Evolutionary conservation across 2,888 invertebrate genomes (phyloP), one percentile per base, ranked within the genome.

Genomic region (Acanthosepion pharaonis): DNA sequence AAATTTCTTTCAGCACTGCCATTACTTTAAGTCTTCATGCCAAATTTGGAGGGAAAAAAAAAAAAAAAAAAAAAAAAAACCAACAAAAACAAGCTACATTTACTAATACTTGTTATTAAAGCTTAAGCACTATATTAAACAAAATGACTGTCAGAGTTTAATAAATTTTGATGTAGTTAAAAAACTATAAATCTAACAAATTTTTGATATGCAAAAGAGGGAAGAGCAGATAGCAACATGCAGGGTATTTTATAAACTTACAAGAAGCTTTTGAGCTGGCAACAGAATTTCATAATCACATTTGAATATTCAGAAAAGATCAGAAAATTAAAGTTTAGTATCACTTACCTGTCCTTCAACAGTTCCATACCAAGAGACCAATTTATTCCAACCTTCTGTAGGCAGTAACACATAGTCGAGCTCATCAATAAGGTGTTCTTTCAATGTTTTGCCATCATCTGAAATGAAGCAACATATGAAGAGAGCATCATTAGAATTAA

Each of bases 361-460:
- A 20, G 96, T 94, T 20, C 96, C 96, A 95, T 97, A 97, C 97
- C 97, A 97, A 9, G 96, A 95, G 0, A 97, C 95, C n/a, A 98
- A 95, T 64, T 97, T 96, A 28, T 97, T 95, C 98, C 98, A 98
- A 0, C 97, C 97, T 95, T 97, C 97, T 94, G 97, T 97, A 20
- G 98, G 98, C 8, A 98, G 95, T 33, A 98, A 96, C 15, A 97
- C 97, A 96, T 97, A 98, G 96, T 98, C 98, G 18, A 97, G 95
- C 92, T 97, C 97, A 96, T 98, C 98, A 49, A 97, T 97, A 42
- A 98, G 96, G 95, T 97, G 97, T 91, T 97, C 97, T 95, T 97
- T 97, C 92, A 98, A 96, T 23, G 95, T 95, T 48, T 95, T 94
- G 5, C 92, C 95, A 53, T 95, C 96, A 49, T 95, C 96, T 95